Conservation (phyloP, 1,140 invertebrate species). For the Drosophila tropicalis region DNA sequence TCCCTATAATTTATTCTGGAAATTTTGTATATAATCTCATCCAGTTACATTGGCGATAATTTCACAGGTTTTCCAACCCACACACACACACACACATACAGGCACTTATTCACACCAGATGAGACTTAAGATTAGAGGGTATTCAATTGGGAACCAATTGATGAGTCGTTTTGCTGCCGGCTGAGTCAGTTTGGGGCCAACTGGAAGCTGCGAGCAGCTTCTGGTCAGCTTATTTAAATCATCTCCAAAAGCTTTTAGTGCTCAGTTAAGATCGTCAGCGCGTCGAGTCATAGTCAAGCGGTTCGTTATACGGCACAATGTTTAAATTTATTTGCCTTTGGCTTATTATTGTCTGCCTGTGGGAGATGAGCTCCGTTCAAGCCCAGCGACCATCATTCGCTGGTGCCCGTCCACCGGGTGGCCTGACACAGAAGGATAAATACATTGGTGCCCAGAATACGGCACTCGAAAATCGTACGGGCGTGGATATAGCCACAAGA, state of each 20-base stretch:
- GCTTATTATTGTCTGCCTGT: constrained; percentile 35
- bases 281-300: constrained; percentile 13
- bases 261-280: constrained; percentile 47
- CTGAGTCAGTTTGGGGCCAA: constrained; percentile 22
- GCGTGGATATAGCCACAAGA: constrained; percentile 60
- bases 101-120: too few species aligned
- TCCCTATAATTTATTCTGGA: too few species aligned
- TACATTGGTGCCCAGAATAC: constrained; percentile 63
- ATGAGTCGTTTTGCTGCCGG: neutral
- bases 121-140: neutral
- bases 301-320: constrained; percentile 31
- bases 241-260: constrained; percentile 33
- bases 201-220: constrained; percentile 29
- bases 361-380: constrained; percentile 30
- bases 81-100: too few species aligned
- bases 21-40: too few species aligned
- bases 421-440: constrained; percentile 77
- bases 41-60: too few species aligned
- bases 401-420: constrained; percentile 68
- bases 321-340: constrained; percentile 25
- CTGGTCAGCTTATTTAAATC: constrained; percentile 63
- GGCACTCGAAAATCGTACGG: constrained; percentile 60
- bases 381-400: constrained; percentile 77
- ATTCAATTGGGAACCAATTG: neutral
- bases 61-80: too few species aligned